Base-by-base conservation (phyloP, 2,888 invertebrate genomes). In the Pyrrhosoma nymphula region DNA sequence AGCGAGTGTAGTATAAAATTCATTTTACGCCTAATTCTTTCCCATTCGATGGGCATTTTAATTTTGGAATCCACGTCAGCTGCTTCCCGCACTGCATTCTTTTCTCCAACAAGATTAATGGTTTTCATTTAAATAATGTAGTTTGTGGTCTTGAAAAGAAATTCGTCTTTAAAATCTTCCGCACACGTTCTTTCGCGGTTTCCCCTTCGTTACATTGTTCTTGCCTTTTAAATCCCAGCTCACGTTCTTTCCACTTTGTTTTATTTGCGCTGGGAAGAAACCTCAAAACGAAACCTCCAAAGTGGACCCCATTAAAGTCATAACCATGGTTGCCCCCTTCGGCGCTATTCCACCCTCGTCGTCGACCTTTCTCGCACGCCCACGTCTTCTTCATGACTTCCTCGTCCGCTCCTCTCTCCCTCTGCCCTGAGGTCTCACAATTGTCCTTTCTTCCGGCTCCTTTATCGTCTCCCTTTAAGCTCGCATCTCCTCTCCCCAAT, bases 291-390 rank as follows among this genome's bases (percentile, higher is more conserved):
- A 26, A 26, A 10, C 69, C 69, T 69, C 69, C n/a, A 69, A 69
- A 69, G 69, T n/a, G n/a, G 69, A 69, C 69, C 69, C 69, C 69
- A 69, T 69, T 69, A 69, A n/a, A 69, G n/a, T 69, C n/a, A 69
- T 69, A 69, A 69, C 26, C 69, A 69, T n/a, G n/a, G n/a, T n/a
- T n/a, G 26, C n/a, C n/a, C 69, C 60, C 47, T 8, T 60, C n/a
- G 26, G 69, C 69, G 26, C 26, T 69, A 69, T 69, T 69, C 20
- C 69, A n/a, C 26, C 69, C n/a, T n/a, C 69, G 69, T 4, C 69
- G 12, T 6, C 26, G n/a, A 69, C 69, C 69, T n/a, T 69, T 10
- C n/a, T 6, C 69, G n/a, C 8, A 6, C n/a, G 69, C n/a, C 69
- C 69, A 69, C 0, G n/a, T n/a, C 69, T n/a, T 69, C 69, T n/a